These are phyloP conservation scores for Octomys mimax DNA, from an alignment of 2,797 vertebrate species.

Conservation along the genomic window DNA sequence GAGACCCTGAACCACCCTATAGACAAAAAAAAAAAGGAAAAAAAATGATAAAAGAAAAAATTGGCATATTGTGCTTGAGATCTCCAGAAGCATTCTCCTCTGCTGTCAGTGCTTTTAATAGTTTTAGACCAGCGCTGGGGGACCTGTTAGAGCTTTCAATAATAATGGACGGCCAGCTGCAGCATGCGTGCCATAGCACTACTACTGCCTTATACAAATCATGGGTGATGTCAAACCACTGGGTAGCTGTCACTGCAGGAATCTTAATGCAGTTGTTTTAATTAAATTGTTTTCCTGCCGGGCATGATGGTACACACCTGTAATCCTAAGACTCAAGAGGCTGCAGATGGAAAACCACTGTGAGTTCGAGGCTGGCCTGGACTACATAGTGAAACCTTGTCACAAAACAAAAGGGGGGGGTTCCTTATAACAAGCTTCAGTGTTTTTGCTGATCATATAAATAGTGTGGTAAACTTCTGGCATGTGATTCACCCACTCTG, in stretches of 20 bases:
- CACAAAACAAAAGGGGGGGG: background rate
- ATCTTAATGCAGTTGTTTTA: conserved; percentile 2
- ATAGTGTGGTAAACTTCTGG: background rate
- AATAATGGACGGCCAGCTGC: background rate
- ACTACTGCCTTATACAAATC: background rate
- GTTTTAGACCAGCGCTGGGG: background rate
- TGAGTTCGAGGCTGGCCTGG: background rate
- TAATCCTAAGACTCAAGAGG: background rate
- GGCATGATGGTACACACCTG: background rate
- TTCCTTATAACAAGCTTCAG: background rate
- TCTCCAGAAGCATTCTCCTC: background rate
- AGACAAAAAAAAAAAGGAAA: no score
- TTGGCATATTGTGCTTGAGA: background rate
- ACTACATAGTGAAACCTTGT: background rate
- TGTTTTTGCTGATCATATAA: background rate
- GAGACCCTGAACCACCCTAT: no score
- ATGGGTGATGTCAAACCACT: background rate
- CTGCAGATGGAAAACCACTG: background rate
- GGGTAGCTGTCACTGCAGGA: background rate
- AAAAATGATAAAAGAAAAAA: background rate
- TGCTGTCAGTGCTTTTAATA: background rate
- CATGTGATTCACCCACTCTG: background rate
- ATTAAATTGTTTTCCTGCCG: background rate
- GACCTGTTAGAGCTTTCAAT: background rate
- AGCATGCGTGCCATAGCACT: background rate